Base-by-base conservation (phyloP, 2,797 vertebrate species). In the Notolabrus celidotus region DNA sequence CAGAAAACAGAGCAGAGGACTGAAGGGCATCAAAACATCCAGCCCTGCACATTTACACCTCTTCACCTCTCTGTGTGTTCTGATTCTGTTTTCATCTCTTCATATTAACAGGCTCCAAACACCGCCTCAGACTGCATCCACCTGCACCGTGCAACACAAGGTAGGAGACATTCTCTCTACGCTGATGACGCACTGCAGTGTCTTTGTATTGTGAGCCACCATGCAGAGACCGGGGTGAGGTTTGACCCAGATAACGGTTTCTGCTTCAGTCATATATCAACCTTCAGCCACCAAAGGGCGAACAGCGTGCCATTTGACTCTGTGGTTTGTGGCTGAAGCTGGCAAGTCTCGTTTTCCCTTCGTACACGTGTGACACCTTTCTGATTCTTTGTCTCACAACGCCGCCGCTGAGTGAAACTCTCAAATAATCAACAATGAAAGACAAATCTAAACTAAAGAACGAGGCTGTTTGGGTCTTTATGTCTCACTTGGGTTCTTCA, bases 201-300 rank as follows among this genome's bases (percentile, higher is more conserved):
- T 16, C 15, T 16, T 39, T 39, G 14, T 39, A 5, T 17, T 39
- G 15, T 39, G n/a, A 51, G 38, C 7, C 11, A 10, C n/a, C 52
- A 77, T 75, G 47, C 80, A 83, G 49, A 77, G 11, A 39, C 27
- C 16, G 47, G 25, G 11, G 9, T 67, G 73, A 79, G 81, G 81
- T 86, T 77, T 88, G 86, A 89, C 87, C 86, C 74, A 88, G 86
- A 86, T 88, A 58, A 22, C 1, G 20, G 31, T 71, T 62, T 75
- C 66, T 45, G 49, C 22, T 62, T 66, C 22, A 80, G 56, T 68
- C 74, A 41, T 39, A 49, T 38, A 39, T 60, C 25, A 19, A 23
- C 69, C 8, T 7, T 78, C 79, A 72, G 1, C 23, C 2, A 14
- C 33, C 20, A 43, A 61, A 42, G 43, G 22, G 19, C n/a, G 63